Evolutionary conservation across 2,113 vertebrate species (phyloP).

Genomic region (Dendropsophus ebraccatus): DNA sequence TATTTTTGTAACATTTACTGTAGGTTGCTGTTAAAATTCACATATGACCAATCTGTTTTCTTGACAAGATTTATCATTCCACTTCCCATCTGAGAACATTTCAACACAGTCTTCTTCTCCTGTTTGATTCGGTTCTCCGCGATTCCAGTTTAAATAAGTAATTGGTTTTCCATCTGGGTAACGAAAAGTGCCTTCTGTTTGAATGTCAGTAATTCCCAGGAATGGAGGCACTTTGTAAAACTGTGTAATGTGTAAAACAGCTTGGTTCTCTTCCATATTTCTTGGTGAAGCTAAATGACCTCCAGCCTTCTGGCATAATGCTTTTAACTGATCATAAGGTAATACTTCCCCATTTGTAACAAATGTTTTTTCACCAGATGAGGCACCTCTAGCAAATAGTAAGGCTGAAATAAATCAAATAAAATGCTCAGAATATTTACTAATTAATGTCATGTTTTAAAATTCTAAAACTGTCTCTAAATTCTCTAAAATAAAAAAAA

Average conservation of each 20-base stretch:
- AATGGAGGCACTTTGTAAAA: conserved; percentile 60
- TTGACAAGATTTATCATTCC: conserved; percentile 65
- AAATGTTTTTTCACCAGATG: conserved; percentile 66
- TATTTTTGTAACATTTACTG: too few relatives aligned
- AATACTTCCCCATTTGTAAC: conserved; percentile 52
- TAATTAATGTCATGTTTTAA: too few relatives aligned
- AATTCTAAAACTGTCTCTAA: too few relatives aligned
- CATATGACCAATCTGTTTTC: conserved; percentile 63
- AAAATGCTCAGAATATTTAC: too few relatives aligned
- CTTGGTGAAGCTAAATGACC: conserved; percentile 64
- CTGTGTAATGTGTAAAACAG: conserved; percentile 57
- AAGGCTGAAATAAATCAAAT: conserved; percentile 55
- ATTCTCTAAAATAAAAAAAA: too few relatives aligned
- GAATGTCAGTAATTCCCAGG: conserved; percentile 63
- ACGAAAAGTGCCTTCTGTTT: conserved; percentile 64
- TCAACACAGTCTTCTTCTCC: conserved; percentile 66
- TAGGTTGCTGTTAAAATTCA: conserved; percentile 63
- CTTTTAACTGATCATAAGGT: conserved; percentile 54
- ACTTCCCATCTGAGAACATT: conserved; percentile 63
- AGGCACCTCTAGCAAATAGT: conserved; percentile 61
- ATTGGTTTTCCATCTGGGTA: conserved; percentile 63
- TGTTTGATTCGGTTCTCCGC: conserved; percentile 60
- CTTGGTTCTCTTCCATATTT: conserved; percentile 61
- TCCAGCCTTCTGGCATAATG: conserved; percentile 59
- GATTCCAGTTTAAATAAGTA: conserved; percentile 65